Base-by-base conservation (phyloP, 2,888 invertebrate species). In the Tinea trinotella region DNA sequence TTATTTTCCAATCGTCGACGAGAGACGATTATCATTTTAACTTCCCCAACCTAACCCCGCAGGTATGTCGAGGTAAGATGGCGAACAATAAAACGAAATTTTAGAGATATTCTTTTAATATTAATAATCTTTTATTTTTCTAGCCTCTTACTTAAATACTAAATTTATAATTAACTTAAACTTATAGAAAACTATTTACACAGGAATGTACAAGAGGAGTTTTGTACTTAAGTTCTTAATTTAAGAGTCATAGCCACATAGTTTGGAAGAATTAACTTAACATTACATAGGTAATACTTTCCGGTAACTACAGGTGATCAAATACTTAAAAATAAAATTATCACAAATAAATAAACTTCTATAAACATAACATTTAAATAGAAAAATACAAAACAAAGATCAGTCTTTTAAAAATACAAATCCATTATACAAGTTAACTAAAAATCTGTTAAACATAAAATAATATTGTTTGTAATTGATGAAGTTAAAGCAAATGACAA, bases 291-390 rank as follows among this genome's bases (percentile, higher is more conserved):
- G 82, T 84, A 85, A 85, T 84, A 84, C 83, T 83, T 81, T 71
- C 70, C 74, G 85, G 85, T 85, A 85, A 85, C 85, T 83, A 72
- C 77, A 75, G 81, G 82, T 72, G 74, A 67, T 70, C 71, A 68
- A 68, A 65, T 65, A 68, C 64, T 69, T 70, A 74, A 58, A 56
- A 64, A 65, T 73, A 71, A 70, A 66, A 67, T 70, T 76, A 82
- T 82, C 77, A 83, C 79, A 81, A 79, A 79, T 74, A 80, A 83
- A 84, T 84, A 84, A 82, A 85, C 56, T 66, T 80, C 68, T 76
- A 67, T 19, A 74, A 83, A 80, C 74, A 69, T 79, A 84, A 84
- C 81, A 82, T 74, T 67, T 62, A 70, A 57, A 60, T 55, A 53
- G 55, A 61, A 67, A 62, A 74, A 76, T 76, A 76, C 64, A 71